phyloP scores from a whole-genome alignment of 2,797 vertebrate species.

The Phoxinus dragarum region DNA sequence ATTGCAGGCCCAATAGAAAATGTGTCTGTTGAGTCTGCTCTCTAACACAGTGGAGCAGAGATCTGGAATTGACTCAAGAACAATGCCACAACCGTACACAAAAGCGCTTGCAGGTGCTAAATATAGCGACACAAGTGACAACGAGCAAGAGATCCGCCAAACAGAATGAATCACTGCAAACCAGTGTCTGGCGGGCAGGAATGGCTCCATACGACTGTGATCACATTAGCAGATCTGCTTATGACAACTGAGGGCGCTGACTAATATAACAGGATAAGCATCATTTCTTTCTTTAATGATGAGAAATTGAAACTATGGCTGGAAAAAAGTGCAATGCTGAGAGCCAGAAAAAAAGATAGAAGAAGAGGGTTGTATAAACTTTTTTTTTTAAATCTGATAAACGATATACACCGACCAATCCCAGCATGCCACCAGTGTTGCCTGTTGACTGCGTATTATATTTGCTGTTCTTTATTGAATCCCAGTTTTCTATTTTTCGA shows the following conservation, averaged over 20 bases:
- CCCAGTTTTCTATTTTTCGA: not conserved
- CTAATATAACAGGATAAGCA: conserved; percentile 18
- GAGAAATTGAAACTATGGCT: conserved; percentile 21
- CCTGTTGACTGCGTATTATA: not conserved
- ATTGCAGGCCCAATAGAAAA: not conserved
- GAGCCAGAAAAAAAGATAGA: not conserved
- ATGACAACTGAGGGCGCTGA: conserved; percentile 36
- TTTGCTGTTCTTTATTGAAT: conserved; percentile 4
- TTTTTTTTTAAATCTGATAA: not conserved
- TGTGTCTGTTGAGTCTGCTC: not conserved
- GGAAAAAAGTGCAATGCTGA: not conserved
- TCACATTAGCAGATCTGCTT: conserved; percentile 45
- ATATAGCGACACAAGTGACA: conserved; percentile 57
- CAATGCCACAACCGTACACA: conserved; percentile 40
- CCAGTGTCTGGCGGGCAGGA: conserved; percentile 36
- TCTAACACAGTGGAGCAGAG: conserved; percentile 24
- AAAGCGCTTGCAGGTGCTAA: conserved; percentile 51
- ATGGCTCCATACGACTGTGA: conserved; percentile 40
- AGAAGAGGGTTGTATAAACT: not conserved
- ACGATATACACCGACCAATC: not conserved
- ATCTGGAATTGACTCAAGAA: conserved; percentile 55
- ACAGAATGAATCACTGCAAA: conserved; percentile 59
- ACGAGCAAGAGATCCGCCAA: conserved; percentile 57
- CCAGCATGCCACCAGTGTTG: not conserved
- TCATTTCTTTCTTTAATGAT: conserved; percentile 33